phyloP scores from a whole-genome alignment of 2,888 invertebrate species.

The Alsophila aescularia region DNA sequence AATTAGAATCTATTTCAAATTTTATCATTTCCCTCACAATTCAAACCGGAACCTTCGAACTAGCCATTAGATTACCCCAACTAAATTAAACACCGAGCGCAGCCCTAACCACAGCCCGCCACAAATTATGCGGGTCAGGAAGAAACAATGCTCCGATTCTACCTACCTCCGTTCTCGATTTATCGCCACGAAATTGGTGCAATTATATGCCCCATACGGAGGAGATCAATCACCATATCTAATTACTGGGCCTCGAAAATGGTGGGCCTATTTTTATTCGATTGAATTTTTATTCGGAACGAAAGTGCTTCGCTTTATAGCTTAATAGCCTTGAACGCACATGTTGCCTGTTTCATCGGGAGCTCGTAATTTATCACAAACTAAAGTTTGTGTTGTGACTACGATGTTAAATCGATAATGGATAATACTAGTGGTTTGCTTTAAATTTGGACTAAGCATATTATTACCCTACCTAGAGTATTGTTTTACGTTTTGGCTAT shows the following conservation, averaged over 20 bases:
- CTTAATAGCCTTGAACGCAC: constrained; percentile 7
- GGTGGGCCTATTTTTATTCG: constrained; percentile 6
- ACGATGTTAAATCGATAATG: background rate
- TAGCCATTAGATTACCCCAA: constrained; percentile 1
- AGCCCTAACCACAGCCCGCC: constrained; percentile 36
- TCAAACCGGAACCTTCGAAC: background rate
- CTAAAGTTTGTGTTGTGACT: background rate
- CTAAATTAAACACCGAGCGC: constrained; percentile 17
- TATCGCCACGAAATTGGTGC: constrained; percentile 49
- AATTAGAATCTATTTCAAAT: background rate
- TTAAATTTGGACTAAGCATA: no score
- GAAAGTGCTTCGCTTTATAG: background rate
- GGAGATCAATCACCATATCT: constrained; percentile 43
- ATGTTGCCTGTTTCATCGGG: background rate
- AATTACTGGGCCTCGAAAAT: constrained; percentile 25
- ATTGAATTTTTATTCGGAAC: constrained; percentile 13
- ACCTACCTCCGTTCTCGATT: constrained; percentile 33
- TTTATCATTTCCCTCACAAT: background rate
- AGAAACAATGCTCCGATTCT: constrained; percentile 38
- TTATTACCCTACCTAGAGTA: no score
- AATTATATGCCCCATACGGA: constrained; percentile 45
- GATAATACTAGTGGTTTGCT: no score
- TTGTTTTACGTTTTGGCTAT: no score
- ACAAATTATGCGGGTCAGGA: constrained; percentile 30
- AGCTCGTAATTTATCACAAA: background rate